phyloP scores from a whole-genome alignment of 2,797 vertebrate genomes.

The Spea hammondii region DNA sequence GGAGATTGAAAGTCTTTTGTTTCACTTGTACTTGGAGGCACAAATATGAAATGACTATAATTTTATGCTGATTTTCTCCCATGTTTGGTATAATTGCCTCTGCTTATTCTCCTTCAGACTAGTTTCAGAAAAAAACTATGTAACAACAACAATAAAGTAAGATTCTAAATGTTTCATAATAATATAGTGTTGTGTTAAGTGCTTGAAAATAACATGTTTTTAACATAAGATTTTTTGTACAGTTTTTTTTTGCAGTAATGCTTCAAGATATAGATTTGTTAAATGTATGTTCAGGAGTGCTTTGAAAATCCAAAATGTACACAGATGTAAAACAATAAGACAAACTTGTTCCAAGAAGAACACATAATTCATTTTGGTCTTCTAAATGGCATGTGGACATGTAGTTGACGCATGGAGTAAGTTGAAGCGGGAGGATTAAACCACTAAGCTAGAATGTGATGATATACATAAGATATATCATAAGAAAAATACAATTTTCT shows the following conservation, averaged over 20 bases:
- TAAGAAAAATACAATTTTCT: too few relatives aligned
- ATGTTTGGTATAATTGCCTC: slow-evolving; percentile 48
- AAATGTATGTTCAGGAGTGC: neutral
- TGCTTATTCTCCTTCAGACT: slow-evolving; percentile 47
- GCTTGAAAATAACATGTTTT: slow-evolving; percentile 25
- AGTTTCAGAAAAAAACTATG: neutral
- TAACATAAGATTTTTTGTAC: neutral
- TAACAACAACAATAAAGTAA: slow-evolving; percentile 30
- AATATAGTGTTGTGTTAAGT: slow-evolving; percentile 24
- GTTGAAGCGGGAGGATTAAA: too few relatives aligned
- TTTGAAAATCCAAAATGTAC: neutral
- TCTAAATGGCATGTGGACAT: neutral
- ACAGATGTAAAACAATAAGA: too few relatives aligned
- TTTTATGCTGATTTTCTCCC: slow-evolving; percentile 51
- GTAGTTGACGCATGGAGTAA: too few relatives aligned
- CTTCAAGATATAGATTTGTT: neutral
- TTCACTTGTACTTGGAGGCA: slow-evolving; percentile 16
- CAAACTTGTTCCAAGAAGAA: neutral
- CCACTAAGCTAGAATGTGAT: too few relatives aligned
- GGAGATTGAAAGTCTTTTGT: slow-evolving; percentile 17
- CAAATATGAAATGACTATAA: slow-evolving; percentile 13
- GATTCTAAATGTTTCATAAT: slow-evolving; percentile 38
- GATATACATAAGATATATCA: too few relatives aligned
- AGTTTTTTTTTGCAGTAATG: neutral
- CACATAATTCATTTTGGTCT: neutral